Evolutionary conservation across 2,888 invertebrate genomes (phyloP).

Genomic region (Heteromyza rotundicornis): DNA sequence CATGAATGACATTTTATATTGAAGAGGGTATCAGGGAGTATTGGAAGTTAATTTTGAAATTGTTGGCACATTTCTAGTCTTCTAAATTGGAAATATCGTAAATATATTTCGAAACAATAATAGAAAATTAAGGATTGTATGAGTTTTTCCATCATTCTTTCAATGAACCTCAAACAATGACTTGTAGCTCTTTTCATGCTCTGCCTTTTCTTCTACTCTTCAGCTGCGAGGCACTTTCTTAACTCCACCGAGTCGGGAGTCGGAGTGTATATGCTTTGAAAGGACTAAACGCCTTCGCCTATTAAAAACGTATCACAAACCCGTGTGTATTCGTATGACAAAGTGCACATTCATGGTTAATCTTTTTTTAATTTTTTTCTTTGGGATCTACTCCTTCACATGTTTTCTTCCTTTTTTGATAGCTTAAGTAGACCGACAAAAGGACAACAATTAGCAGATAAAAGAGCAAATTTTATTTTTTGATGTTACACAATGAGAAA

Average conservation of each 20-base stretch:
- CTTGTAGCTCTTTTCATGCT: background rate
- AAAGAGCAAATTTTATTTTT: slow-evolving; percentile 33
- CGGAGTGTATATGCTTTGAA: slow-evolving; percentile 13
- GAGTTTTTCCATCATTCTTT: background rate
- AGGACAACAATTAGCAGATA: slow-evolving; percentile 27
- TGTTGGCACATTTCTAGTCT: too few relatives aligned
- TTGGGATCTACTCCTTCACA: slow-evolving; percentile 23
- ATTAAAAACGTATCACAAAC: slow-evolving; percentile 12
- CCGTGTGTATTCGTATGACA: background rate
- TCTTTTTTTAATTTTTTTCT: slow-evolving; percentile 18
- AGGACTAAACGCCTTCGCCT: slow-evolving; percentile 20
- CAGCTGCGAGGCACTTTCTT: too few relatives aligned
- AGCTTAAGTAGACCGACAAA: slow-evolving; percentile 30
- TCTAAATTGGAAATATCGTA: too few relatives aligned
- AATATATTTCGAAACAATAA: too few relatives aligned
- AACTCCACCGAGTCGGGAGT: background rate
- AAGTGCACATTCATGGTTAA: slow-evolving; percentile 30
- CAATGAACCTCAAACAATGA: background rate
- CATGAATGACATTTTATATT: too few relatives aligned
- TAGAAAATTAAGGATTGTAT: too few relatives aligned
- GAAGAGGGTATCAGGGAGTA: too few relatives aligned
- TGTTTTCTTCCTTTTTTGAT: slow-evolving; percentile 4
- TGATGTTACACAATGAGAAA: slow-evolving; percentile 48
- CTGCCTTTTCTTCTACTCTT: background rate
- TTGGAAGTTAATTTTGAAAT: too few relatives aligned